Evolutionary conservation across 1,140 invertebrate species (phyloP).

Genomic region (Aleiodes sp.): DNA sequence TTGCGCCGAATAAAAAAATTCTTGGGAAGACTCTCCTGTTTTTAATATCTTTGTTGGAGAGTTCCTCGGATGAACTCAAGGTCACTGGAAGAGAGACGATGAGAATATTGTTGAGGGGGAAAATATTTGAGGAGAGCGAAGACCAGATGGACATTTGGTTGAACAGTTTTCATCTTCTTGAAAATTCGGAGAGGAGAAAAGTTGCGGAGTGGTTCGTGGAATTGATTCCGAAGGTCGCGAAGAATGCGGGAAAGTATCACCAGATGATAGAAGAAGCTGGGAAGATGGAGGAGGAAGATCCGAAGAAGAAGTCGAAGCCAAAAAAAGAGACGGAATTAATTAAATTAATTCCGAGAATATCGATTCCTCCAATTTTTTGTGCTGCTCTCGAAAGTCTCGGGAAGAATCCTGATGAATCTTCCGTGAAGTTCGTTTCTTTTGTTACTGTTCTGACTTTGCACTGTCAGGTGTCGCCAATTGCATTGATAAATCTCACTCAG

Average conservation of each 20-base stretch:
- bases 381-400: slow-evolving; percentile 48
- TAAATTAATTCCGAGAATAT: slow-evolving; percentile 26
- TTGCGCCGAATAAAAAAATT: slow-evolving; percentile 68
- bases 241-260: slow-evolving; percentile 50
- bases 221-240: slow-evolving; percentile 43
- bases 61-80: slow-evolving; percentile 23
- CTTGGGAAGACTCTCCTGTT: slow-evolving; percentile 70
- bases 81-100: slow-evolving; percentile 54
- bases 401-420: slow-evolving; percentile 36
- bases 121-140: slow-evolving; percentile 71
- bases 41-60: slow-evolving; percentile 59
- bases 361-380: slow-evolving; percentile 45
- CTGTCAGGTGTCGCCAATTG: slow-evolving; percentile 48
- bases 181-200: slow-evolving; percentile 50
- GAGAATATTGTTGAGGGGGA: slow-evolving; percentile 68
- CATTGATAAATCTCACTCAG: slow-evolving; percentile 44
- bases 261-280: slow-evolving; percentile 41
- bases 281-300: slow-evolving; percentile 35
- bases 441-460: slow-evolving; percentile 53
- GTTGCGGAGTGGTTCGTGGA: slow-evolving; percentile 53
- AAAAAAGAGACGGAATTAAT: not conserved
- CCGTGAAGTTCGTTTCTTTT: slow-evolving; percentile 46
- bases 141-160: slow-evolving; percentile 76
- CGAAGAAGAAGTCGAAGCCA: too few species aligned
- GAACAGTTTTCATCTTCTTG: slow-evolving; percentile 61